phyloP scores from a whole-genome alignment of 2,888 invertebrate genomes.

The Paralinhomoeus sp. region DNA sequence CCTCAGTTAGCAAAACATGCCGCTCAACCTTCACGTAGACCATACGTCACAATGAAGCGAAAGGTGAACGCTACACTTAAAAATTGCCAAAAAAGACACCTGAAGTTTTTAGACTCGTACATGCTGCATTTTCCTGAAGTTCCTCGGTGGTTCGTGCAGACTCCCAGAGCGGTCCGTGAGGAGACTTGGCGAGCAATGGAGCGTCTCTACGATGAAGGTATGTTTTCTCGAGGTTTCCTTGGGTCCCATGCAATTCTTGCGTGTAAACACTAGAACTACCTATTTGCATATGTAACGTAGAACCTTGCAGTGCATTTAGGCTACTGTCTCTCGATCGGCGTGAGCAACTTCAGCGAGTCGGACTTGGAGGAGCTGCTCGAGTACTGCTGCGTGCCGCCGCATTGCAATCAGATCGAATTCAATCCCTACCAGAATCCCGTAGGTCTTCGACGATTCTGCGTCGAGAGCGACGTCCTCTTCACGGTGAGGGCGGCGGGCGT shows the following conservation, averaged over 20 bases:
- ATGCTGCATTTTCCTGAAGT: constrained; percentile 27
- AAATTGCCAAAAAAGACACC: too few species aligned
- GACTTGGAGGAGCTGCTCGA: constrained; percentile 23
- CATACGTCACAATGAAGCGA: too few species aligned
- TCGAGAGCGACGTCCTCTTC: constrained; percentile 21
- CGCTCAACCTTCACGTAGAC: too few species aligned
- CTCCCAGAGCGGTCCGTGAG: constrained; percentile 10
- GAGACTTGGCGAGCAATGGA: constrained; percentile 29
- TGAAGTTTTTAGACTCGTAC: constrained; percentile 19
- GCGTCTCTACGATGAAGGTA: constrained; percentile 23
- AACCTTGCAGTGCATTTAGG: constrained; percentile 7
- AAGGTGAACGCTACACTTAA: too few species aligned
- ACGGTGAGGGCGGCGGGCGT: too few species aligned
- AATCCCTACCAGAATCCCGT: constrained; percentile 27
- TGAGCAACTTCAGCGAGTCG: constrained; percentile 24
- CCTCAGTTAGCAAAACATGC: too few species aligned
- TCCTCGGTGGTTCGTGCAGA: constrained; percentile 16
- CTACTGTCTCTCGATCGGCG: constrained; percentile 24
- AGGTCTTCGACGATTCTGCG: constrained; percentile 20
- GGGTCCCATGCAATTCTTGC: too few species aligned
- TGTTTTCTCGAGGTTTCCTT: too few species aligned
- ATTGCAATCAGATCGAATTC: constrained; percentile 28
- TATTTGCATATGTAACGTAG: not conserved
- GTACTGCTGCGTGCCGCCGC: constrained; percentile 20
- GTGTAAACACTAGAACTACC: too few species aligned